Percentiles rank a stretch among this genome's conserved stretches.
Conservation (phyloP, 2,888 invertebrate species). For the Drosophila antonietae region DNA sequence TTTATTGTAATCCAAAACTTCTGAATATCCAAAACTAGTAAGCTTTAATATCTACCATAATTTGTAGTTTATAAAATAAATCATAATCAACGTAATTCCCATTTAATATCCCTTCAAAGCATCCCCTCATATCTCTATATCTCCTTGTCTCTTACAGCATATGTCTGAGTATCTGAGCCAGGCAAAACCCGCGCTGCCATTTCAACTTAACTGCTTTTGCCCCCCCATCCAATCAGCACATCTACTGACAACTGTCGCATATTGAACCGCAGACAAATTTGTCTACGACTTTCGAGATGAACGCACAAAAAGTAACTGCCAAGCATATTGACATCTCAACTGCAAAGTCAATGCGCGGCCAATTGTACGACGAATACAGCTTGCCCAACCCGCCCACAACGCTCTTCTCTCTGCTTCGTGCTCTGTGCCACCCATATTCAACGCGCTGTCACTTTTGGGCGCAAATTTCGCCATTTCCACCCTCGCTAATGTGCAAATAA, state of each 20-base stretch:
- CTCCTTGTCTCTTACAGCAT: constrained; percentile 40
- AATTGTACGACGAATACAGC: constrained; percentile 12
- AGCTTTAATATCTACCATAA: background rate
- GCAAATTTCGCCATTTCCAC: constrained; percentile 82
- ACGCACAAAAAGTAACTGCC: constrained; percentile 35
- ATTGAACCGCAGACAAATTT: constrained; percentile 79
- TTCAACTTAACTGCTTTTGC: background rate
- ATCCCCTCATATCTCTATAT: background rate
- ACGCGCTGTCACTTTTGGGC: constrained; percentile 80
- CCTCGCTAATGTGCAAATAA: constrained; percentile 85
- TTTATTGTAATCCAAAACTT: background rate
- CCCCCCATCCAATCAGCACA: background rate
- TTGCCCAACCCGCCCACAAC: background rate
- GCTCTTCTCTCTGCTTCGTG: background rate
- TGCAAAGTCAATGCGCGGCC: constrained; percentile 60
- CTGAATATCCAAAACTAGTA: background rate
- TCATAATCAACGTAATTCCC: background rate
- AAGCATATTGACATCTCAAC: constrained; percentile 73
- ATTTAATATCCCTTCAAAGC: background rate
- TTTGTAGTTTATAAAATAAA: constrained; percentile 1
- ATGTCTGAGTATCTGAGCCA: constrained; percentile 38
- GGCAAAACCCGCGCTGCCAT: constrained; percentile 4
- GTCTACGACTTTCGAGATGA: constrained; percentile 74
- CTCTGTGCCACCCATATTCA: constrained; percentile 69
- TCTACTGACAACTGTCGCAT: constrained; percentile 64